Conservation (phyloP, 2,888 invertebrate species). For the Limulus polyphemus region DNA sequence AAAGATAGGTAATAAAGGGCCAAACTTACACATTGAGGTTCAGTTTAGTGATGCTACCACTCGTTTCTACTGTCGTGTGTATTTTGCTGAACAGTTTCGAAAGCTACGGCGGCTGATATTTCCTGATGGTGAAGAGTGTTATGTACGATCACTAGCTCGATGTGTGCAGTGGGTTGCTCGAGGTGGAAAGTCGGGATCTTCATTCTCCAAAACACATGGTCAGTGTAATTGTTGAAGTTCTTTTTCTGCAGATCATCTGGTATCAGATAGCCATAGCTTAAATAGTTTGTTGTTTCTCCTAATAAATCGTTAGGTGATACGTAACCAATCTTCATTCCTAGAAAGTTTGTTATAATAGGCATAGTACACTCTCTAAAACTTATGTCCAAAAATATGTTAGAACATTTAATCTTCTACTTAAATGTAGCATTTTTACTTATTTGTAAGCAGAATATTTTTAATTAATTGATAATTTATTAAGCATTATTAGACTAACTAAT, state of each 20-base stretch:
- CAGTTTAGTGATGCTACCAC: conserved; percentile 50
- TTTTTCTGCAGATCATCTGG: not conserved
- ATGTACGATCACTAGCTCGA: conserved; percentile 68
- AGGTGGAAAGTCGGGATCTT: conserved; percentile 94
- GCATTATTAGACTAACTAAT: no score
- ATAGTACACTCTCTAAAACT: no score
- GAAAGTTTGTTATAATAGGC: no score
- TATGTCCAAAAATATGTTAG: no score
- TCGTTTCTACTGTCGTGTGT: conserved; percentile 74
- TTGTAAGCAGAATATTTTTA: no score
- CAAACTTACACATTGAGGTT: conserved; percentile 37
- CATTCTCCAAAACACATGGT: conserved; percentile 82
- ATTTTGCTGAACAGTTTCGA: conserved; percentile 80
- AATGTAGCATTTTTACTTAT: no score
- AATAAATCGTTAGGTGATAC: not conserved
- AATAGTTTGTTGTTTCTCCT: not conserved
- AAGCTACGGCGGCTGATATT: conserved; percentile 53
- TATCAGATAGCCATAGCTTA: not conserved
- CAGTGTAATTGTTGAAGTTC: conserved; percentile 16
- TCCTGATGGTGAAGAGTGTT: conserved; percentile 56
- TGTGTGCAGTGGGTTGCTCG: conserved; percentile 84
- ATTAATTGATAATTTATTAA: no score
- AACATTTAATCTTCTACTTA: no score
- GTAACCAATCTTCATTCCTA: no score
- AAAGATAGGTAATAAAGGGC: conserved; percentile 8